phyloP scores from a whole-genome alignment of 2,113 vertebrate genomes.

The Strix aluco region DNA sequence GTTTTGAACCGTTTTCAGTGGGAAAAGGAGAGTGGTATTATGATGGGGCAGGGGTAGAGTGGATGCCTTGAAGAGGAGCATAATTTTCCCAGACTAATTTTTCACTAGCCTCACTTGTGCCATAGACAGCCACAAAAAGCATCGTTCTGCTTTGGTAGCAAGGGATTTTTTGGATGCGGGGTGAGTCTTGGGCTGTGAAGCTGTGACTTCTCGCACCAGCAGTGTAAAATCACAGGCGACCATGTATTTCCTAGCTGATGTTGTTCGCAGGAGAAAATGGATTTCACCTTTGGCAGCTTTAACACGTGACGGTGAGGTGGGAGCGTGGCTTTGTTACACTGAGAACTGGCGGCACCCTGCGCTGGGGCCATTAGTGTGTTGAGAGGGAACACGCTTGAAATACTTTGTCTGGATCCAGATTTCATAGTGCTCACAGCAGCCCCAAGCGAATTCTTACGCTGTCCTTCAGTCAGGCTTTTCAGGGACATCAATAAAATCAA shows the following conservation, averaged over 20 bases:
- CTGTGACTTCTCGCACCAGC: neutral
- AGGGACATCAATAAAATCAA: neutral
- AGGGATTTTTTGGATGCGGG: neutral
- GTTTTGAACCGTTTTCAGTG: accelerated
- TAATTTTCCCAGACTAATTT: neutral
- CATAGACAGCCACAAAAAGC: neutral
- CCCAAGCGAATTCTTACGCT: neutral
- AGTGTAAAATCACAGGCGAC: neutral
- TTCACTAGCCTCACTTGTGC: neutral
- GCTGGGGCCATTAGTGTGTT: accelerated
- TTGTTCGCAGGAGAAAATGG: neutral
- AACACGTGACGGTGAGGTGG: accelerated
- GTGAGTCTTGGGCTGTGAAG: neutral
- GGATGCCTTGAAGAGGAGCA: neutral
- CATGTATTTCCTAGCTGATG: neutral
- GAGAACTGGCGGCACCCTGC: accelerated
- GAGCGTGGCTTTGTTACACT: neutral
- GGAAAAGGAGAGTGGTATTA: neutral
- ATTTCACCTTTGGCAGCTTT: neutral
- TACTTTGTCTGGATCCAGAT: neutral
- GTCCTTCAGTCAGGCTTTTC: neutral
- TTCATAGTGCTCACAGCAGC: neutral
- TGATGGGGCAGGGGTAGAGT: neutral
- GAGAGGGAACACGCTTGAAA: neutral
- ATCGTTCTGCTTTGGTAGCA: accelerated